Conservation (phyloP, 2,113 vertebrate genomes). For the Hippocampus abdominalis region DNA sequence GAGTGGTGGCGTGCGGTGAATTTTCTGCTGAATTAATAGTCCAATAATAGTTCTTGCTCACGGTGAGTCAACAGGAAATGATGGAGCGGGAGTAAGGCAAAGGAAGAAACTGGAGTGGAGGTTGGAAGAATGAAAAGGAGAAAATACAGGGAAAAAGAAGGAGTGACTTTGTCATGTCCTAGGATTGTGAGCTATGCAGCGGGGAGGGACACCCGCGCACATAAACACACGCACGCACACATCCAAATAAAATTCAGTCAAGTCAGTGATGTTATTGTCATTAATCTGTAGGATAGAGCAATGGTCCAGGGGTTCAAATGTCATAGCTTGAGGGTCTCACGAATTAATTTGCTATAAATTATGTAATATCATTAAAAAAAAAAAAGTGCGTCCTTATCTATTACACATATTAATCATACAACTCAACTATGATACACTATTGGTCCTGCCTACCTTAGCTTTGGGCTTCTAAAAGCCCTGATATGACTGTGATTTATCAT, state of each 20-base stretch:
- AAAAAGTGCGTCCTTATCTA: too few relatives aligned
- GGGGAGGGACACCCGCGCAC: background rate
- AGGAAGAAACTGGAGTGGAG: conserved; percentile 32
- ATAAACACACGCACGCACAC: background rate
- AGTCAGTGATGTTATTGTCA: conserved; percentile 32
- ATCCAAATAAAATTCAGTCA: conserved; percentile 35
- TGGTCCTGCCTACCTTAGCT: background rate
- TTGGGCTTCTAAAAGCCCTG: background rate
- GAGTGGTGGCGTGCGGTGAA: conserved; percentile 8
- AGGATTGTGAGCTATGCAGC: conserved; percentile 48
- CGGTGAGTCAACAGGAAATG: conserved; percentile 70
- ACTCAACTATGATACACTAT: too few relatives aligned
- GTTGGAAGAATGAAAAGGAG: conserved; percentile 39
- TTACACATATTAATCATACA: too few relatives aligned
- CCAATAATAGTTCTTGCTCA: conserved; percentile 19
- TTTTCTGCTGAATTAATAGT: conserved; percentile 33
- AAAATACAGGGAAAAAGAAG: conserved; percentile 25
- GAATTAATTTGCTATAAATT: background rate
- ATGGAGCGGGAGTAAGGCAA: conserved; percentile 46
- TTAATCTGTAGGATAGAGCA: background rate
- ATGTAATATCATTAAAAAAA: background rate
- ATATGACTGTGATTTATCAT: background rate
- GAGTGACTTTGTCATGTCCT: conserved; percentile 33
- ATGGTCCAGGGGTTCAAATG: background rate
- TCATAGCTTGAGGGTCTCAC: background rate